phyloP scores from a whole-genome alignment of 92 coral and sea anemone species.

The Palythoa heliodiscus region DNA sequence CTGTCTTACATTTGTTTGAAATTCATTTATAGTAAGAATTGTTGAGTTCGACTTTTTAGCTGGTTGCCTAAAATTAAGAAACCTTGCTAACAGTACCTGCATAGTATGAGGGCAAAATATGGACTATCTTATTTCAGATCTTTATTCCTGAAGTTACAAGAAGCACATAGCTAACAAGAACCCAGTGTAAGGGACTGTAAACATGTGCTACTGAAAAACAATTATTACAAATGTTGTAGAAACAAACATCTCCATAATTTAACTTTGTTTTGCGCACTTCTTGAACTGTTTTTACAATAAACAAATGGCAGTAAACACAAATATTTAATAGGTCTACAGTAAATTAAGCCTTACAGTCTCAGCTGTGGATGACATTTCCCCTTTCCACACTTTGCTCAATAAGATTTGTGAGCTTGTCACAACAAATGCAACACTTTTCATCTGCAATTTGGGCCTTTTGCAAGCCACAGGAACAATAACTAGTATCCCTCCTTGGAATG shows the following conservation, averaged over 20 bases:
- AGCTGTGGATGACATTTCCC: conserved; percentile 50
- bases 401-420: conserved; percentile 54
- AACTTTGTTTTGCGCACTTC: conserved; percentile 9
- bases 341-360: conserved; percentile 38
- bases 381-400: conserved; percentile 57
- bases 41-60: conserved; percentile 31
- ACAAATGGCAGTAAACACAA: conserved; percentile 26
- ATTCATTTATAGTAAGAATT: conserved; percentile 25
- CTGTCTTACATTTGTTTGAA: conserved; percentile 23
- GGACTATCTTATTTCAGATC: conserved; percentile 29
- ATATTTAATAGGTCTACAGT: conserved; percentile 1
- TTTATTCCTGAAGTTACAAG: conserved; percentile 35
- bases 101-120: conserved; percentile 21
- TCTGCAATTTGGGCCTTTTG: conserved; percentile 53
- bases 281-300: neutral
- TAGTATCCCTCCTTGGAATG: conserved; percentile 59
- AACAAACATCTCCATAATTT: neutral
- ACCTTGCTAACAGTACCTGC: conserved; percentile 41
- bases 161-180: conserved; percentile 36
- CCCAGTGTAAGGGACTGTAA: conserved; percentile 6
- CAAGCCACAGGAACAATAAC: conserved; percentile 66
- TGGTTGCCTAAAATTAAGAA: conserved; percentile 37
- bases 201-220: conserved; percentile 6
- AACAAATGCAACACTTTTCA: conserved; percentile 57
- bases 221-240: conserved; percentile 11